phyloP scores from a whole-genome alignment of 1,140 invertebrate genomes.

The Hestina assimilis region DNA sequence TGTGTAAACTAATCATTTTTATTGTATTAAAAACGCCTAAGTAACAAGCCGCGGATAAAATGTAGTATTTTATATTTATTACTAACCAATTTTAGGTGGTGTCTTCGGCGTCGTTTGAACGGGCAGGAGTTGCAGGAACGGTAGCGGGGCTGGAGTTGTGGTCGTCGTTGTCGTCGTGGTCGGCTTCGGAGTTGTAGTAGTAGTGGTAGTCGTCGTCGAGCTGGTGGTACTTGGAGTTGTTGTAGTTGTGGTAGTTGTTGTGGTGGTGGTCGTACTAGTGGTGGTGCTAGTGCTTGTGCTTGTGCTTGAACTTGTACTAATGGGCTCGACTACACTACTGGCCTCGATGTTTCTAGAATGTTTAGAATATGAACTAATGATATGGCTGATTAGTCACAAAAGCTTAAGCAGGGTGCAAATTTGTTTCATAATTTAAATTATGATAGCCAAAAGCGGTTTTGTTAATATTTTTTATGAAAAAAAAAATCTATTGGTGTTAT shows the following conservation, averaged over 20 bases:
- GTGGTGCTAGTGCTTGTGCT: conserved; percentile 75
- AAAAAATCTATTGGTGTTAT: too few relatives aligned
- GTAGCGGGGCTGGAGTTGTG: conserved; percentile 53
- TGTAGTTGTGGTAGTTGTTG: conserved; percentile 49
- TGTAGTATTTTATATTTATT: neutral
- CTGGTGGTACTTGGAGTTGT: conserved; percentile 73
- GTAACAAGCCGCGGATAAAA: too few relatives aligned
- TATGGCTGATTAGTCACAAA: conserved; percentile 18
- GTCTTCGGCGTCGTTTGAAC: conserved; percentile 60
- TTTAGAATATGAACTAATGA: conserved; percentile 21
- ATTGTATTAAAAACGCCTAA: too few relatives aligned
- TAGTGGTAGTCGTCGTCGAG: conserved; percentile 69
- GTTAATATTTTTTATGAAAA: too few relatives aligned
- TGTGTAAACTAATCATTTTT: too few relatives aligned
- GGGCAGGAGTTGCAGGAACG: conserved; percentile 64
- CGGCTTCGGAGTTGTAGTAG: conserved; percentile 61
- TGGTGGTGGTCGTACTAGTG: conserved; percentile 36
- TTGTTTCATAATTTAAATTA: neutral
- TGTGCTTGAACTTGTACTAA: conserved; percentile 38
- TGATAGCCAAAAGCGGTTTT: too few relatives aligned
- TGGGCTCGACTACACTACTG: conserved; percentile 43
- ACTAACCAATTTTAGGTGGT: conserved; percentile 53
- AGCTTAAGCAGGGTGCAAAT: conserved; percentile 14
- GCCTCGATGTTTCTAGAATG: conserved; percentile 45
- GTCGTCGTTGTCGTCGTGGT: conserved; percentile 56